Evolutionary conservation across 2,797 vertebrate genomes (phyloP).

Genomic region (Pseudocheirus occidentalis): DNA sequence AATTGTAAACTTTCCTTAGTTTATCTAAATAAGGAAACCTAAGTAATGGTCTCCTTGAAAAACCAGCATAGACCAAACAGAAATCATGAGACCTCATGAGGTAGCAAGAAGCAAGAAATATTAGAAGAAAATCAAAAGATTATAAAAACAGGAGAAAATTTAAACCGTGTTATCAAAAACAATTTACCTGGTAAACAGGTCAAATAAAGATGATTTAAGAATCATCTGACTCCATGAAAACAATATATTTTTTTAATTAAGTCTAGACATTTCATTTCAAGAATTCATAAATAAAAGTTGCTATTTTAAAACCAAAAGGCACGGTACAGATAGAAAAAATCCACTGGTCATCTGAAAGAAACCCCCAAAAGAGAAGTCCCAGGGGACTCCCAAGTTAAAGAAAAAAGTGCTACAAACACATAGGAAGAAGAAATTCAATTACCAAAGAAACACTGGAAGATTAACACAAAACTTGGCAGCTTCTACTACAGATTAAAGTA

Average conservation of each 20-base stretch:
- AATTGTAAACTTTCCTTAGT: no score
- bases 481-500: not conserved
- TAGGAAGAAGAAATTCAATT: not conserved
- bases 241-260: not conserved
- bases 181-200: not conserved
- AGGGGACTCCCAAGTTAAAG: not conserved
- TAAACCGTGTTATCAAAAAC: no score
- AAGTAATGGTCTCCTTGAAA: no score
- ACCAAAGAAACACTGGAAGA: not conserved
- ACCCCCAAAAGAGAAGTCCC: not conserved
- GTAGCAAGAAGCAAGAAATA: no score
- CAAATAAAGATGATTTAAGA: not conserved
- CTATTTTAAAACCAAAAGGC: not conserved
- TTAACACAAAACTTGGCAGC: not conserved
- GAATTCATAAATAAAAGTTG: not conserved
- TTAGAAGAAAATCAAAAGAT: no score
- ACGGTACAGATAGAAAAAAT: not conserved
- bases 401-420: not conserved
- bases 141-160: no score
- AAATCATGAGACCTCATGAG: no score
- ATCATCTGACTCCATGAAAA: not conserved
- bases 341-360: not conserved
- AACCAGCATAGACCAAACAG: no score
- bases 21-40: no score
- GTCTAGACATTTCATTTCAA: no score